A percentile compares a stretch with the other conserved stretches of the same genome.
Evolutionary conservation across 2,888 invertebrate species (phyloP).

Genomic region (Thysanoteuthis rhombus): DNA sequence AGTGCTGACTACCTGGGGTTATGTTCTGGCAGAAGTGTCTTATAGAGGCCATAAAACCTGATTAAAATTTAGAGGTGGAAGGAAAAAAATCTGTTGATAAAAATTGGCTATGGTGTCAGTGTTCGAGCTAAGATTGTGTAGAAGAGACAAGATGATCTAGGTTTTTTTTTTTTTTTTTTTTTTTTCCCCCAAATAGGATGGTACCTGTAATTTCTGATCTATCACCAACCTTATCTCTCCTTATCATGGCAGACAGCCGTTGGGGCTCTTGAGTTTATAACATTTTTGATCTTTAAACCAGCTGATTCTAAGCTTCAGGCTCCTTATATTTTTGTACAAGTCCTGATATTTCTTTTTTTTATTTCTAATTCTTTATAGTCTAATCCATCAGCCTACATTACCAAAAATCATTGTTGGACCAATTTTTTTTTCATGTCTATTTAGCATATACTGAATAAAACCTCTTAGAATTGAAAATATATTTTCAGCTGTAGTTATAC

Average conservation of each 20-base stretch:
- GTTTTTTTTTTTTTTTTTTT: background rate
- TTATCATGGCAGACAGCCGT: background rate
- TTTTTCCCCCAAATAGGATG: background rate
- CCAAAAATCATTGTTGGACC: background rate
- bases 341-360: background rate
- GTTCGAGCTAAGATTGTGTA: background rate
- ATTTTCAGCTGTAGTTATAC: too few species aligned
- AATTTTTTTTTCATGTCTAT: too few species aligned
- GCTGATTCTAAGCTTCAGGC: background rate
- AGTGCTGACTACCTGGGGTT: background rate
- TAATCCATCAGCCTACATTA: background rate
- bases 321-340: background rate
- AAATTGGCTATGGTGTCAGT: background rate
- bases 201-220: background rate
- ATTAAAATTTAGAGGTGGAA: background rate
- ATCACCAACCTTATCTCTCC: background rate
- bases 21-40: background rate
- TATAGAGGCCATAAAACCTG: background rate
- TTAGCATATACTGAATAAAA: too few species aligned
- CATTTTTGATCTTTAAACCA: background rate
- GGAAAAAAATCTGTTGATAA: background rate
- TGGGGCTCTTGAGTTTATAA: background rate
- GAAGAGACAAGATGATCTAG: background rate
- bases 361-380: background rate
- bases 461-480: too few species aligned